Evolutionary conservation across 2,113 vertebrate genomes (phyloP), one percentile per base, ranked within the genome.

Genomic region (Pseudonaja textilis): DNA sequence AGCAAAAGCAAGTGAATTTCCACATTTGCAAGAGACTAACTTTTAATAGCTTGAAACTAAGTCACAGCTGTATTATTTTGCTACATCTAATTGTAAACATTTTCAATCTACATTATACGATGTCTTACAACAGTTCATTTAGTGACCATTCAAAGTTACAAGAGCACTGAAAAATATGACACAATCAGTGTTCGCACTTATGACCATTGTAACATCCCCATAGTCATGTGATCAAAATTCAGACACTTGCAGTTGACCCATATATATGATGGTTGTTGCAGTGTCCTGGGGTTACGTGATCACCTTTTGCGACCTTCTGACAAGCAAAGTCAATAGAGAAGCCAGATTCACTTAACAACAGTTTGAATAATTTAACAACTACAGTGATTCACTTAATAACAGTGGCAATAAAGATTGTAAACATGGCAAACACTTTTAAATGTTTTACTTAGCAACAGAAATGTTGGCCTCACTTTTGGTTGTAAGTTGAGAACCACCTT

Each of bases 21-120:
- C 47, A 45, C 16, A 26, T 88, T 90, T 74, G 9, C 54, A 74
- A 18, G n/a, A 87, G 55, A 54, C 1, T 87, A 22, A 26, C 45
- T 69, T 93, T 94, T 61, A 87, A 89, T 14, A 59, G 45, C 18
- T 34, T 85, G 18, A 57, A 92, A 94, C 4, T 90, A 56, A 89
- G 50, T 5, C 23, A 85, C 0, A 91, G 5, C 11, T 25, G 22
- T 42, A 54, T 61, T 50, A 50, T 50, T 94, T 88, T 89, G 91
- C 7, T 10, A 90, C 59, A 88, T 92, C 55, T 45, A 2, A 91
- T n/a, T 39, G 92, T 90, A 95, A 7, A 91, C 61, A 81, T 69
- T 39, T 11, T 93, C n/a, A 89, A 91, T 0, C 1, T 57, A 69
- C 20, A 91, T 87, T 94, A 92, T 81, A 88, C 7, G 57, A 59